Conservation (phyloP, 2,888 invertebrate species). For the Autographa gamma region DNA sequence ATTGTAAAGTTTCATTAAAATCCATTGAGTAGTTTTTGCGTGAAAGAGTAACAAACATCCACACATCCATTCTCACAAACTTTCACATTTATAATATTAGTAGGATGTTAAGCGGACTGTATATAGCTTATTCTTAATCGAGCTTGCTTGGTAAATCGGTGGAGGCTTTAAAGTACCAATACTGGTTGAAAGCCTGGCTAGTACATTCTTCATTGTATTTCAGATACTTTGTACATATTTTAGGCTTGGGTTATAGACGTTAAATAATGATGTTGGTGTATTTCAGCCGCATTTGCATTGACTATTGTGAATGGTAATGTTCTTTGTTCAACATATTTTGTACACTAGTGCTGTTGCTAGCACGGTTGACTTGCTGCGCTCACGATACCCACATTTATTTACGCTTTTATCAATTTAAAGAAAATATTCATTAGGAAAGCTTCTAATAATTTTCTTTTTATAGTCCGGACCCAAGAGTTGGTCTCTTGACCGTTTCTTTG, state of each 20-base stretch:
- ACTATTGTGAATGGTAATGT: conserved; percentile 27
- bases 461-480: too few species aligned
- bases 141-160: neutral
- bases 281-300: conserved; percentile 25
- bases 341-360: neutral
- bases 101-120: neutral
- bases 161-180: neutral
- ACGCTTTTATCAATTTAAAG: too few species aligned
- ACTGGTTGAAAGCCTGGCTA: neutral
- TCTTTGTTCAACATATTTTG: neutral
- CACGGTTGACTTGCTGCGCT: neutral
- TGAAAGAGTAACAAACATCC: too few species aligned
- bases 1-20: too few species aligned
- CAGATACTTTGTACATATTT: neutral
- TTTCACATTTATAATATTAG: too few species aligned
- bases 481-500: too few species aligned
- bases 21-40: too few species aligned
- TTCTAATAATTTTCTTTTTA: too few species aligned
- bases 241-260: neutral
- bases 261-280: conserved; percentile 17
- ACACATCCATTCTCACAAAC: too few species aligned
- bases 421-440: too few species aligned
- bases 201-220: neutral
- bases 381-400: too few species aligned
- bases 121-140: neutral